A percentile compares a stretch with the other conserved stretches of the same genome.
Conservation (phyloP, 2,888 invertebrate species). For the Kryphioiulus occultus region DNA sequence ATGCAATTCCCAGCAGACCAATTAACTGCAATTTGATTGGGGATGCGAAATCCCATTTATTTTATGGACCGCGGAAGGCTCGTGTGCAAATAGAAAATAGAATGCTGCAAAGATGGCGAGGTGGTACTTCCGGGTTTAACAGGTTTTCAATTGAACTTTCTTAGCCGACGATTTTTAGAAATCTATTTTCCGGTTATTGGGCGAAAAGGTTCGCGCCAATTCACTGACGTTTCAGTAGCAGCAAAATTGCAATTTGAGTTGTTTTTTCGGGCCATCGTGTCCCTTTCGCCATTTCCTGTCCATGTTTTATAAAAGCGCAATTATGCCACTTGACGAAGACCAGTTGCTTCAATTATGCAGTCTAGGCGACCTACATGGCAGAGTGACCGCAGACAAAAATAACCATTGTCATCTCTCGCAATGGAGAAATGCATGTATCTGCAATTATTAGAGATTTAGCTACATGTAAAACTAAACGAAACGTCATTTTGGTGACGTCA, state of each 20-base stretch:
- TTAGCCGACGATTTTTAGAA: background rate
- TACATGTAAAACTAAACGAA: no score
- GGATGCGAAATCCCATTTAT: constrained; percentile 20
- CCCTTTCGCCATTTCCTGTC: background rate
- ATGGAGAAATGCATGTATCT: no score
- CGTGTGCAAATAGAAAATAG: background rate
- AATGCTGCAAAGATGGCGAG: background rate
- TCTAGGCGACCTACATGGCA: no score
- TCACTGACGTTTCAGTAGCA: background rate
- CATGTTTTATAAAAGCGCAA: background rate
- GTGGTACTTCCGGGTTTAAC: background rate
- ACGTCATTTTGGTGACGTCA: no score
- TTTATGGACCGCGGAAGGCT: background rate
- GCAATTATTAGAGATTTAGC: no score
- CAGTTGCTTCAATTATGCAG: no score
- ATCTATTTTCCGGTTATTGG: background rate
- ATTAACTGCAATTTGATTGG: constrained; percentile 28
- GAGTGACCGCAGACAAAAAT: no score
- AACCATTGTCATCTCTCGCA: no score
- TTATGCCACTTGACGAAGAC: no score
- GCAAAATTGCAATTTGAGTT: background rate
- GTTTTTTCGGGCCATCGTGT: background rate
- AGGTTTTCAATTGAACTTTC: background rate
- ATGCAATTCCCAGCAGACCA: constrained; percentile 1
- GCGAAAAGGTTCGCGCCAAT: background rate